Evolutionary conservation across 2,797 vertebrate genomes (phyloP).

Genomic region (Thaleichthys pacificus): DNA sequence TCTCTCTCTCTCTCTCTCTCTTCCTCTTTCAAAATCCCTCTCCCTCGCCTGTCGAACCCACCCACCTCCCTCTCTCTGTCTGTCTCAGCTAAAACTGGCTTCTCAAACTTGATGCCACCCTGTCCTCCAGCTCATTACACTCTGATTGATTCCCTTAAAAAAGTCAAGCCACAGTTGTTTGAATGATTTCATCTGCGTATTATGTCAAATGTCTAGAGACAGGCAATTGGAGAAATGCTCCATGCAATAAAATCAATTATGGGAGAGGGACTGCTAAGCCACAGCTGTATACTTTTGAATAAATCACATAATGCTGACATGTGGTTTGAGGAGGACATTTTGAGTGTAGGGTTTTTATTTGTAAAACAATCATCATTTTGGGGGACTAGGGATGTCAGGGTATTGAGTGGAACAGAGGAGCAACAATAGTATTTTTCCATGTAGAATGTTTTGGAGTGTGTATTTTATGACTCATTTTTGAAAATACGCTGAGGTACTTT

Average conservation of each 20-base stretch:
- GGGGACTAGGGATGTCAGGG: constrained; percentile 16
- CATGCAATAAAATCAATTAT: constrained; percentile 51
- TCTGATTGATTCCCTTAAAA: constrained; percentile 23
- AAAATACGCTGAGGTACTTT: constrained; percentile 46
- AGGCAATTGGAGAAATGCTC: constrained; percentile 38
- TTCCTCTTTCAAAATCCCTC: neutral
- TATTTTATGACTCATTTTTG: constrained; percentile 42
- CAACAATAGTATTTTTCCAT: constrained; percentile 23
- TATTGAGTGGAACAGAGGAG: constrained; percentile 15
- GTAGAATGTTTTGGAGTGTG: constrained; percentile 39
- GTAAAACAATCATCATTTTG: constrained; percentile 31
- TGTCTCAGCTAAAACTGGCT: constrained; percentile 3
- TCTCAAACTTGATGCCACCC: constrained; percentile 21
- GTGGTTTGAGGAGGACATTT: constrained; percentile 23
- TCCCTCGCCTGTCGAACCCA: no score
- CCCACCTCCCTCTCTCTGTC: neutral
- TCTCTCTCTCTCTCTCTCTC: neutral
- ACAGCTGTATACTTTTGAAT: constrained; percentile 32
- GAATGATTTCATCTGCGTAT: constrained; percentile 24
- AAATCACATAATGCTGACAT: constrained; percentile 48
- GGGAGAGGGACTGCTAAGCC: constrained; percentile 38
- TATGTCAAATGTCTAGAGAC: constrained; percentile 32
- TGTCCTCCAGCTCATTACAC: constrained; percentile 29
- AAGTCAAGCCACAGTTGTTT: constrained; percentile 10
- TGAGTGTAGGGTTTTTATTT: constrained; percentile 33